These are phyloP conservation scores for Calameuta filiformis DNA, from an alignment of 2,888 invertebrate species.

Conservation along the genomic window DNA sequence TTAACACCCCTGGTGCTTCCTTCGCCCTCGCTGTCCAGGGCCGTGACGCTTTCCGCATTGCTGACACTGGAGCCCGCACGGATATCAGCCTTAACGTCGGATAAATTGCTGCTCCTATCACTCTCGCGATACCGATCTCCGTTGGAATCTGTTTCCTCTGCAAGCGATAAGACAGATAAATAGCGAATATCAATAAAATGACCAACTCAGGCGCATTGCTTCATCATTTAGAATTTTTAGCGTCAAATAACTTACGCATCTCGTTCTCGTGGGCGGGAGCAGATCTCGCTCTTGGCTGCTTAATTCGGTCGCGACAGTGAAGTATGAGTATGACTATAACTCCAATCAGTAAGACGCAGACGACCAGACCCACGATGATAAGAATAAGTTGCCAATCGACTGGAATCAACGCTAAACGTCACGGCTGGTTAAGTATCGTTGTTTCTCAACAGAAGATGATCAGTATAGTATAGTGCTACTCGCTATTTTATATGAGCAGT, in stretches of 20 bases:
- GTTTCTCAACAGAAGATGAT: neutral
- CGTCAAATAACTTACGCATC: slow-evolving; percentile 58
- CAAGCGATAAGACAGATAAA: slow-evolving; percentile 11
- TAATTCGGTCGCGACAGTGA: slow-evolving; percentile 73
- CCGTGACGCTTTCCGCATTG: slow-evolving; percentile 75
- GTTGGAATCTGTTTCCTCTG: slow-evolving; percentile 66
- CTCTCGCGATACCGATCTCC: slow-evolving; percentile 73
- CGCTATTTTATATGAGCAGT: neutral
- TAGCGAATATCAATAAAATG: neutral
- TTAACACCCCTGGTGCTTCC: slow-evolving; percentile 70
- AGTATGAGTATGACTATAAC: slow-evolving; percentile 87
- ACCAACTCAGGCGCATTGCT: neutral
- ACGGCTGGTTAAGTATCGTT: slow-evolving; percentile 55
- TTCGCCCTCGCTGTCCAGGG: slow-evolving; percentile 68
- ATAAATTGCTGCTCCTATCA: slow-evolving; percentile 91
- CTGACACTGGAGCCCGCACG: slow-evolving; percentile 85
- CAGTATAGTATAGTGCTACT: neutral
- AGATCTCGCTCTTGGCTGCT: slow-evolving; percentile 59
- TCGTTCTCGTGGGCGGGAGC: slow-evolving; percentile 62
- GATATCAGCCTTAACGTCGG: slow-evolving; percentile 90
- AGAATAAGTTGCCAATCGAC: slow-evolving; percentile 68
- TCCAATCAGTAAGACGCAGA: slow-evolving; percentile 87
- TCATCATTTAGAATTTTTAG: neutral
- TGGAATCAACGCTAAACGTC: slow-evolving; percentile 65
- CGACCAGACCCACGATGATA: slow-evolving; percentile 86